Evolutionary conservation across 1,140 invertebrate genomes (phyloP), one percentile per base, ranked within the genome.

Genomic region (Triops cancriformis): DNA sequence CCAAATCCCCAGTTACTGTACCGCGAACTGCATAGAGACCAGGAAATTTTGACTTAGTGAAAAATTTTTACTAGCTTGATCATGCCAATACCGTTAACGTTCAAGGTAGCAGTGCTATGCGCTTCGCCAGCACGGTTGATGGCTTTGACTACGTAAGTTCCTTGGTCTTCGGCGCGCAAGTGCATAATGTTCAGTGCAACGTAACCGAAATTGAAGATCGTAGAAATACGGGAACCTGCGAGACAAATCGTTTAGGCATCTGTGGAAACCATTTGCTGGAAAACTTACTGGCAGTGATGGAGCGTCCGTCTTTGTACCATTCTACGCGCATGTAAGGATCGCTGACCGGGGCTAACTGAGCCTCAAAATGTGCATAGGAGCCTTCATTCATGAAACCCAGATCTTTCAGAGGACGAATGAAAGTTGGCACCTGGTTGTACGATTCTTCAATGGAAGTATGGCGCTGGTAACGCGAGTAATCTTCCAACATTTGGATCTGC

Each of bases 251-350:
- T 11, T 41, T 73, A 80, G 31, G 45, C 7, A 43, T 26, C 14
- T 42, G 1, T 76, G 14, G 1, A 78, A 18, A 14, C 18, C 14
- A 78, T 41, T n/a, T n/a, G 41, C n/a, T 27, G 1, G 26, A 37
- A 78, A 51, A 28, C 28, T 76, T 37, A 76, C 90, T 98, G 84
- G 93, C 91, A 87, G 94, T 96, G 81, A 97, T 94, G 72, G 93
- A 89, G 85, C 90, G 90, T 81, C 95, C 96, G 90, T 99, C 96
- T 87, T 97, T 96, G 86, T 94, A 96, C 97, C 97, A 99, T 86
- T 99, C 96, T 81, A 99, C 94, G 86, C 92, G 92, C 96, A 99
- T 98, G 26, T 93, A 95, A 23, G 96, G 95, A 85, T 99, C 97
- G 81, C 94, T 96, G 37, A 98, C 93, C 79, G 97, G 97, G 75